A percentile compares a stretch with the other conserved stretches of the same genome.
phyloP scores from a whole-genome alignment of 2,797 vertebrate species.

The Gadopsis bispinosus region DNA sequence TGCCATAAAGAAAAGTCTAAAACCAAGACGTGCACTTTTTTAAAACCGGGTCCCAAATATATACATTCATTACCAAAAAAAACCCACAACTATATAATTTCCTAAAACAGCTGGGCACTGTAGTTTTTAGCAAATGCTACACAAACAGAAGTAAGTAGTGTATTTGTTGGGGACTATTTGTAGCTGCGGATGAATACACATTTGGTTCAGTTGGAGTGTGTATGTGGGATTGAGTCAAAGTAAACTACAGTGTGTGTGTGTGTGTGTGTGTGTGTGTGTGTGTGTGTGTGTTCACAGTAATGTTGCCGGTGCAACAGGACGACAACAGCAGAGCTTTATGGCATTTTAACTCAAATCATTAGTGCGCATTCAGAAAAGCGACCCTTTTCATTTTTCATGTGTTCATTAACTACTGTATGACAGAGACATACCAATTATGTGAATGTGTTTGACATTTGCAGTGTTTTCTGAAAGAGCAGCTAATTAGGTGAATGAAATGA shows the following conservation, averaged over 20 bases:
- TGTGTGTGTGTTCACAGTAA: neutral
- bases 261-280: neutral
- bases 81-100: neutral
- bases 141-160: neutral
- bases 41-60: neutral
- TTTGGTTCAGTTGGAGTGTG: neutral
- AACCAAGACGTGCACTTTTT: neutral
- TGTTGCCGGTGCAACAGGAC: neutral
- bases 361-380: neutral
- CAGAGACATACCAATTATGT: slow-evolving; percentile 21
- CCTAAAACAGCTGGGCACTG: neutral
- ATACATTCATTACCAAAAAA: neutral
- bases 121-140: neutral
- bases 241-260: neutral
- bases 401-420: neutral
- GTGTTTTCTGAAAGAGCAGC: slow-evolving; percentile 18
- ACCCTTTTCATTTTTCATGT: neutral
- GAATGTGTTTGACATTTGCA: slow-evolving; percentile 34
- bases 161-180: neutral
- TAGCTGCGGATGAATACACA: neutral
- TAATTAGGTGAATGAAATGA: slow-evolving; percentile 50
- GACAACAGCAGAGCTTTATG: neutral
- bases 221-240: neutral
- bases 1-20: neutral
- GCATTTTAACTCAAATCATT: neutral